Evolutionary conservation across 2,888 invertebrate genomes (phyloP).

Genomic region (Synanthedon tipuliformis): DNA sequence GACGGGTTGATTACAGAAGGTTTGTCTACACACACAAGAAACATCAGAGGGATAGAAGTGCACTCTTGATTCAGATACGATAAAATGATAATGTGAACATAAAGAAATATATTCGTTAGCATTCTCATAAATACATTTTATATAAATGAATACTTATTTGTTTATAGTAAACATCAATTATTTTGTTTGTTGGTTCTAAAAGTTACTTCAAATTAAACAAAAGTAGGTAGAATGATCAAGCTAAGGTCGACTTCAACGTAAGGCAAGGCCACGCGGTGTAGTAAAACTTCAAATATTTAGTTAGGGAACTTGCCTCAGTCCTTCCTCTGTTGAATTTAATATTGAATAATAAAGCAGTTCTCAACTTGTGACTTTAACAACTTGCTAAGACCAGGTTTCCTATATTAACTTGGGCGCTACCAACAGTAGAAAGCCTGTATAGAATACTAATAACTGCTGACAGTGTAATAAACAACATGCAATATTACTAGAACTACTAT

Average conservation of each 20-base stretch:
- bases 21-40: too few species aligned
- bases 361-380: constrained; percentile 58
- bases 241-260: constrained; percentile 25
- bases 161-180: neutral
- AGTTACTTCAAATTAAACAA: constrained; percentile 2
- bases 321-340: constrained; percentile 59
- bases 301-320: constrained; percentile 56
- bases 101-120: too few species aligned
- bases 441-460: too few species aligned
- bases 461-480: too few species aligned
- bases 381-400: constrained; percentile 52
- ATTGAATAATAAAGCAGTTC: constrained; percentile 67
- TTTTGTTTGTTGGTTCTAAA: constrained; percentile 3
- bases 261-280: constrained; percentile 27
- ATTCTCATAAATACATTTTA: too few species aligned
- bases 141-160: too few species aligned
- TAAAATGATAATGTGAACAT: too few species aligned
- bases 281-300: constrained; percentile 64
- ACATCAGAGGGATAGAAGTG: too few species aligned
- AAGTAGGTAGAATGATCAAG: neutral
- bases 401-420: constrained; percentile 36
- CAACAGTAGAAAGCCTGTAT: neutral
- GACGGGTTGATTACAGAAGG: too few species aligned
- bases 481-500: too few species aligned
- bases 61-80: too few species aligned